Conservation (phyloP, 2,797 vertebrate species). For the Acrossocheilus fasciatus region DNA sequence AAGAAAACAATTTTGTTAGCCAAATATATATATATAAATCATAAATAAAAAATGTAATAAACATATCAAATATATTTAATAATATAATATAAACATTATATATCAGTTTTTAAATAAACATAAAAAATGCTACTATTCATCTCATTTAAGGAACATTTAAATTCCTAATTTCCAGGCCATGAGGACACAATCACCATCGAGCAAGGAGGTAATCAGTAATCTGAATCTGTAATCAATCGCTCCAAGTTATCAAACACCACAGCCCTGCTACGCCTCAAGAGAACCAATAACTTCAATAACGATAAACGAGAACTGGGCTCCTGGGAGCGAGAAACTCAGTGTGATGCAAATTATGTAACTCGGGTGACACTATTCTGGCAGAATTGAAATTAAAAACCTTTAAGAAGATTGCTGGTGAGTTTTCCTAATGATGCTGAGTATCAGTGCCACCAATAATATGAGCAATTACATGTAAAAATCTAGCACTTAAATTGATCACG, state of each 20-base stretch:
- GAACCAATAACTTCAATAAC: slow-evolving; percentile 28
- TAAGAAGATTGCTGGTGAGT: slow-evolving; percentile 3
- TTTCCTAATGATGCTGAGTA: background rate
- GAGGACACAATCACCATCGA: background rate
- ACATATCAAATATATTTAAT: background rate
- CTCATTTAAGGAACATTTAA: background rate
- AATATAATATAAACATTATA: background rate
- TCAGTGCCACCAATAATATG: background rate
- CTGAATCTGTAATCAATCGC: slow-evolving; percentile 39
- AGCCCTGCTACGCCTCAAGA: background rate
- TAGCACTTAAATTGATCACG: slow-evolving; percentile 20
- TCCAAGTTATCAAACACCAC: slow-evolving; percentile 25
- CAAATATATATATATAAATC: slow-evolving; percentile 2
- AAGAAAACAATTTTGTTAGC: background rate
- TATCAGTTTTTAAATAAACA: background rate
- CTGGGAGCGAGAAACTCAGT: slow-evolving; percentile 18
- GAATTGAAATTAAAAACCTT: slow-evolving; percentile 28
- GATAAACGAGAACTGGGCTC: slow-evolving; percentile 22
- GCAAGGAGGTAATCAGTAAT: slow-evolving; percentile 1
- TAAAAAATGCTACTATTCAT: background rate
- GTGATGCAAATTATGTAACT: slow-evolving; percentile 35
- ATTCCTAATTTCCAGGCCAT: background rate
- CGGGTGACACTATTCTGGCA: background rate
- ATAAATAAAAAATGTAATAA: background rate
- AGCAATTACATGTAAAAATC: slow-evolving; percentile 32